Percentiles rank a stretch among this genome's conserved stretches.
Evolutionary conservation across 2,797 vertebrate genomes (phyloP).

Genomic region (Crax fasciolata): DNA sequence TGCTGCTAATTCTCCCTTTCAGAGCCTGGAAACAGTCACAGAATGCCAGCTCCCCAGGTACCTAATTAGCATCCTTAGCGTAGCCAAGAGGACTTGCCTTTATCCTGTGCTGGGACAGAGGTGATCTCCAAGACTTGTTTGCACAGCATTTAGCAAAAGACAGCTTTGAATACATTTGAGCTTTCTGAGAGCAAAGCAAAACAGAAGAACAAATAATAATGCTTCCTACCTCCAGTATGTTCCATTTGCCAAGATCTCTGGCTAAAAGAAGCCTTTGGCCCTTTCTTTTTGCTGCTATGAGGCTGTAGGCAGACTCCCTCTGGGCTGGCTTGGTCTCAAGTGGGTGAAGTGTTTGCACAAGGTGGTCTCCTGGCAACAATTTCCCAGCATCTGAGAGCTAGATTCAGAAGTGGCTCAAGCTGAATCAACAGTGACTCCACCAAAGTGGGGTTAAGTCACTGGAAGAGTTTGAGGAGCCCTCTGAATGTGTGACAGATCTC

Average conservation of each 20-base stretch:
- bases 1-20: background rate
- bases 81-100: background rate
- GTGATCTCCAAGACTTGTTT: background rate
- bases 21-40: background rate
- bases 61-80: constrained; percentile 14
- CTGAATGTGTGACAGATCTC: background rate
- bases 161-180: background rate
- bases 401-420: background rate
- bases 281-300: background rate
- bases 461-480: background rate
- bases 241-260: background rate
- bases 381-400: background rate
- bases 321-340: background rate
- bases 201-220: background rate
- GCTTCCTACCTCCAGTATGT: background rate
- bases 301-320: background rate
- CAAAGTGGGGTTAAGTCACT: too few relatives aligned
- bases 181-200: background rate
- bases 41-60: constrained; percentile 50
- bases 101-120: background rate
- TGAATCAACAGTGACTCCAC: background rate
- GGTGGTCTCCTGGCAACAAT: constrained; percentile 16
- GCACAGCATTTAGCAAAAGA: background rate
- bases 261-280: background rate
- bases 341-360: constrained; percentile 9